Evolutionary conservation across 92 coral and sea anemone species (phyloP).

Genomic region (Porites evermanni): DNA sequence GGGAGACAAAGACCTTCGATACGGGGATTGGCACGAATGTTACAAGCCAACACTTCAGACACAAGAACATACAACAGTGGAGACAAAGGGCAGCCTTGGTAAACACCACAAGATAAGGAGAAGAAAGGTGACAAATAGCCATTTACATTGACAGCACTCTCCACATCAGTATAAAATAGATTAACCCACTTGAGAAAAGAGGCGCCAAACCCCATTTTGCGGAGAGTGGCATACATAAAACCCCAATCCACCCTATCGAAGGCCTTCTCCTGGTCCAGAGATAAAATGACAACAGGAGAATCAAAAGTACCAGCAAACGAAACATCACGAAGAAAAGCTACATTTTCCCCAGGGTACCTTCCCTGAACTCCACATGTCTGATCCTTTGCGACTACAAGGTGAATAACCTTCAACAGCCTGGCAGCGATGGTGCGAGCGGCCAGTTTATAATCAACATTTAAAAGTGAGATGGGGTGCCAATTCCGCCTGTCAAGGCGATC

Average conservation of each 20-base stretch:
- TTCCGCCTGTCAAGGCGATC: conserved; percentile 1
- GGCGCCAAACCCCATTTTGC: conserved; percentile 63
- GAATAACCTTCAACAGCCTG: conserved; percentile 40
- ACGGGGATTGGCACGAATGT: background rate
- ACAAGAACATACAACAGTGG: conserved; percentile 41
- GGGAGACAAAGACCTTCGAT: conserved; percentile 28
- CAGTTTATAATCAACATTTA: conserved; percentile 43
- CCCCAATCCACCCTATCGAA: conserved; percentile 67
- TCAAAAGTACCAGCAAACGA: background rate
- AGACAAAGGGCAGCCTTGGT: conserved; percentile 64
- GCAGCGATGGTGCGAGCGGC: conserved; percentile 32
- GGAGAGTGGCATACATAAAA: conserved; percentile 22
- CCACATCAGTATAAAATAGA: conserved; percentile 36
- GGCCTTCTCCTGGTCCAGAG: conserved; percentile 69
- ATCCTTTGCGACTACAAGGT: conserved; percentile 11
- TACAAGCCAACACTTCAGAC: conserved; percentile 50
- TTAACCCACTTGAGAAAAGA: conserved; percentile 49
- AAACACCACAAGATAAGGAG: conserved; percentile 13
- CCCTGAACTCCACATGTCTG: conserved; percentile 59
- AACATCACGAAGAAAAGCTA: conserved; percentile 30
- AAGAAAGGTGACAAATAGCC: conserved; percentile 5
- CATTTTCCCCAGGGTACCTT: conserved; percentile 40
- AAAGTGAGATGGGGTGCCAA: conserved; percentile 27
- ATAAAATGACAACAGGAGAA: conserved; percentile 31
- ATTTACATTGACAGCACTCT: conserved; percentile 5